Percentiles rank a stretch among this genome's conserved stretches.
phyloP scores from a whole-genome alignment of 2,797 vertebrate genomes.

The Microtus agrestis region DNA sequence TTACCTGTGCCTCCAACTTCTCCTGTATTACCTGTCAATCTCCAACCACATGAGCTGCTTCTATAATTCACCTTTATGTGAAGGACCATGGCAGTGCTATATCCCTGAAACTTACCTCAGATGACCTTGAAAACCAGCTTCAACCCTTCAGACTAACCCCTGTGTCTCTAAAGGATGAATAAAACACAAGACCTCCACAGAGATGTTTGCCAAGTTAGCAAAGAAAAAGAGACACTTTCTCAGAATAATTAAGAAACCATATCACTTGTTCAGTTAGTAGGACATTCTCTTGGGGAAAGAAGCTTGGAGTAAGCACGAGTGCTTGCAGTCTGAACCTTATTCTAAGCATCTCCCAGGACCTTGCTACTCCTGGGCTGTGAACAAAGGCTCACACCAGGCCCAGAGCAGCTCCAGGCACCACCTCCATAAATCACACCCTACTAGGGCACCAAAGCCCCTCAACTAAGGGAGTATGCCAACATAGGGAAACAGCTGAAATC shows the following conservation, averaged over 20 bases:
- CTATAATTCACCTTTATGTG: not conserved
- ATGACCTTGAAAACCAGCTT: conserved; percentile 39
- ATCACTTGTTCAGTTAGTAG: conserved; percentile 54
- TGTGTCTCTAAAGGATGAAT: conserved; percentile 31
- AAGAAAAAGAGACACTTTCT: not conserved
- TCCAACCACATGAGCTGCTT: not conserved
- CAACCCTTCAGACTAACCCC: not conserved
- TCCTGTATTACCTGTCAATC: not conserved
- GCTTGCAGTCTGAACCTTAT: conserved; percentile 81
- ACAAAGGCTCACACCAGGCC: conserved; percentile 62
- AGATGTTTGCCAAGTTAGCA: no score
- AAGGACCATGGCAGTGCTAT: not conserved
- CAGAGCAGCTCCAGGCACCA: not conserved
- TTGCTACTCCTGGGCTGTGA: not conserved
- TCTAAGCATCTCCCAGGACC: conserved; percentile 36
- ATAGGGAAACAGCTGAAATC: conserved; percentile 84
- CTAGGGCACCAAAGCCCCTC: conserved; percentile 63
- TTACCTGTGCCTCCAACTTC: not conserved
- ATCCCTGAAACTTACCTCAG: not conserved
- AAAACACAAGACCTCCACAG: not conserved
- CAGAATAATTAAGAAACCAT: conserved; percentile 44
- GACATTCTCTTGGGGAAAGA: conserved; percentile 65
- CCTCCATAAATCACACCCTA: conserved; percentile 75
- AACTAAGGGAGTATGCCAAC: conserved; percentile 73
- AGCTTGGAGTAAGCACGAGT: conserved; percentile 73